Percentiles rank a stretch among this genome's conserved stretches.
These are phyloP conservation scores for Paelopatides confundens DNA, from an alignment of 53 echinoderm and acorn worm genomes.

Conservation along the genomic window DNA sequence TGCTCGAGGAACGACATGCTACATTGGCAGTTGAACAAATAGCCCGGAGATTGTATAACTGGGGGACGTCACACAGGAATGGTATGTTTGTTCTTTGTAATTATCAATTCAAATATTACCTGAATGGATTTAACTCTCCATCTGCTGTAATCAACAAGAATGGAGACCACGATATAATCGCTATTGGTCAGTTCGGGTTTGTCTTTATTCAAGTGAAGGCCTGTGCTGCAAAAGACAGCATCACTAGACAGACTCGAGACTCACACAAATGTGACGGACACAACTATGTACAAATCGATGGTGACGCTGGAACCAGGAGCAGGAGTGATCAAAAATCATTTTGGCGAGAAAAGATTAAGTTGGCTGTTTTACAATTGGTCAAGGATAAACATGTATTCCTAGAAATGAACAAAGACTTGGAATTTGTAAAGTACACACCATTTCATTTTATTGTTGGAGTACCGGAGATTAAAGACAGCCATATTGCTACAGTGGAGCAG, in stretches of 20 bases:
- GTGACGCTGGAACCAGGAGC: background rate
- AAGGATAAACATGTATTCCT: background rate
- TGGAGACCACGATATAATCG: conserved; percentile 16
- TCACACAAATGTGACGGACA: too few species aligned
- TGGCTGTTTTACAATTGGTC: background rate
- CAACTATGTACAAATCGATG: background rate
- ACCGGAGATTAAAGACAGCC: background rate
- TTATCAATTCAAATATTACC: background rate
- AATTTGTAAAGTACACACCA: background rate
- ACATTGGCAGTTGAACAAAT: background rate
- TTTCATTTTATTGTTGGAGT: conserved; percentile 17
- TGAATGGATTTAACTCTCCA: background rate
- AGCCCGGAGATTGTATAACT: conserved; percentile 1
- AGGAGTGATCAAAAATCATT: background rate
- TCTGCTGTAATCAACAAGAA: background rate
- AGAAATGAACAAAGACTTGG: conserved; percentile 1
- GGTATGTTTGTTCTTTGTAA: conserved; percentile 21
- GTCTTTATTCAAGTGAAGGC: conserved; percentile 18
- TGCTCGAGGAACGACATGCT: conserved; percentile 10
- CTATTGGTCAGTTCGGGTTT: conserved; percentile 13
- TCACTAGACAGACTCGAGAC: background rate
- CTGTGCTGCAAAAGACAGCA: background rate
- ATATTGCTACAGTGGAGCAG: background rate
- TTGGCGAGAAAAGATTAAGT: background rate
- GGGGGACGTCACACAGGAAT: background rate